Percentiles rank a stretch among this genome's conserved stretches.
These are phyloP conservation scores for Actinia tenebrosa DNA, from an alignment of 64 coral and sea anemone species.

Conservation along the genomic window DNA sequence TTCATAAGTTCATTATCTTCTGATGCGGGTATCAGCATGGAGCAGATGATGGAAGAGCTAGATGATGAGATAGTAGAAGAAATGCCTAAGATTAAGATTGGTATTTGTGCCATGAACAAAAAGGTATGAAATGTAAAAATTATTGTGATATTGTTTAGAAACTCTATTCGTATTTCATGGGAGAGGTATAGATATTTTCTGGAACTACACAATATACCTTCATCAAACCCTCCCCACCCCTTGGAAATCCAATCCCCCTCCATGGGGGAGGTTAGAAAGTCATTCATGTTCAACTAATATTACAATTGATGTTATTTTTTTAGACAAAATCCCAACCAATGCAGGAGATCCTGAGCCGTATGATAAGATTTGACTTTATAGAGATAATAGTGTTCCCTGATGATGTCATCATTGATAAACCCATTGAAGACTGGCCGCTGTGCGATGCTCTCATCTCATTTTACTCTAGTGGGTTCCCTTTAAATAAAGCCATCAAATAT, in stretches of 20 bases:
- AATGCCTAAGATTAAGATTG: conserved; percentile 76
- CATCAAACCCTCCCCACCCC: too few relatives aligned
- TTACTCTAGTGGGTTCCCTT: conserved; percentile 89
- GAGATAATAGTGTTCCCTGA: conserved; percentile 84
- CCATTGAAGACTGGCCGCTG: conserved; percentile 85
- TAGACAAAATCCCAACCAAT: conserved; percentile 90
- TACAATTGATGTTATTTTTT: background rate
- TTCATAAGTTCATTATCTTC: background rate
- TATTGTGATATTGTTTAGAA: background rate
- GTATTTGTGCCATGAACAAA: conserved; percentile 91
- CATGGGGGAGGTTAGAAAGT: background rate
- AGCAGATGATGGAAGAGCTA: conserved; percentile 8
- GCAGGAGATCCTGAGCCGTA: conserved; percentile 82
- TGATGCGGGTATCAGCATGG: background rate
- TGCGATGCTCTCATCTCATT: conserved; percentile 96
- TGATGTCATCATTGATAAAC: conserved; percentile 67
- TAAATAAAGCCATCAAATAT: conserved; percentile 85
- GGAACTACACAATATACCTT: too few relatives aligned
- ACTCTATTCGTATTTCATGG: background rate
- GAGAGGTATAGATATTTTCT: background rate
- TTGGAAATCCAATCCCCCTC: background rate
- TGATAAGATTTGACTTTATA: conserved; percentile 70
- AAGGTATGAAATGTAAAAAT: conserved; percentile 25
- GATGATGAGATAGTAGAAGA: conserved; percentile 40
- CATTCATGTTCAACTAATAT: background rate